These are phyloP conservation scores for Panopea generosa DNA, from an alignment of 2,888 invertebrate species.

Conservation along the genomic window DNA sequence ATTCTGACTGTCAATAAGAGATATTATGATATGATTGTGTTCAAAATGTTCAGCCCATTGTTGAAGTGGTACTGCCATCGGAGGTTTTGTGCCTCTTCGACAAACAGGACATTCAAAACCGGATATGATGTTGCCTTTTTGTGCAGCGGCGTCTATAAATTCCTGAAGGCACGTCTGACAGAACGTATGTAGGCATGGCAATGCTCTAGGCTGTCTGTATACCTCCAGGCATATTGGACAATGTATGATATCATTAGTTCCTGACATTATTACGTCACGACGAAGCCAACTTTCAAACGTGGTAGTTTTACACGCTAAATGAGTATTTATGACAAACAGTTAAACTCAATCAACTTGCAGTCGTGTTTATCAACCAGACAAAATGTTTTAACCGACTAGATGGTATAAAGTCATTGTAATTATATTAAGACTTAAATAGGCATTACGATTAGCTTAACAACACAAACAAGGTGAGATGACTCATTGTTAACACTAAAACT, in stretches of 20 bases:
- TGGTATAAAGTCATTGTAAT: too few relatives aligned
- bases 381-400: too few relatives aligned
- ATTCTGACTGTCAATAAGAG: slow-evolving; percentile 13
- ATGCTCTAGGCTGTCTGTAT: slow-evolving; percentile 27
- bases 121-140: background rate
- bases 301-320: background rate
- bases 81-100: slow-evolving; percentile 10
- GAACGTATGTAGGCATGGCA: slow-evolving; percentile 42
- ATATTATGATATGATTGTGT: slow-evolving; percentile 31
- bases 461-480: too few relatives aligned
- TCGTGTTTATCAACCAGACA: too few relatives aligned
- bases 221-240: slow-evolving; percentile 44
- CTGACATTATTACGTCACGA: background rate
- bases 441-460: too few relatives aligned
- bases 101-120: slow-evolving; percentile 29
- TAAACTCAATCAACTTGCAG: too few relatives aligned
- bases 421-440: too few relatives aligned
- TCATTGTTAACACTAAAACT: too few relatives aligned
- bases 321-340: too few relatives aligned
- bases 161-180: slow-evolving; percentile 38
- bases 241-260: slow-evolving; percentile 14
- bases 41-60: slow-evolving; percentile 33
- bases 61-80: background rate
- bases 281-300: background rate
- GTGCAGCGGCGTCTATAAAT: slow-evolving; percentile 17